phyloP scores from a whole-genome alignment of 2,888 invertebrate species.

The Limenitis camilla region DNA sequence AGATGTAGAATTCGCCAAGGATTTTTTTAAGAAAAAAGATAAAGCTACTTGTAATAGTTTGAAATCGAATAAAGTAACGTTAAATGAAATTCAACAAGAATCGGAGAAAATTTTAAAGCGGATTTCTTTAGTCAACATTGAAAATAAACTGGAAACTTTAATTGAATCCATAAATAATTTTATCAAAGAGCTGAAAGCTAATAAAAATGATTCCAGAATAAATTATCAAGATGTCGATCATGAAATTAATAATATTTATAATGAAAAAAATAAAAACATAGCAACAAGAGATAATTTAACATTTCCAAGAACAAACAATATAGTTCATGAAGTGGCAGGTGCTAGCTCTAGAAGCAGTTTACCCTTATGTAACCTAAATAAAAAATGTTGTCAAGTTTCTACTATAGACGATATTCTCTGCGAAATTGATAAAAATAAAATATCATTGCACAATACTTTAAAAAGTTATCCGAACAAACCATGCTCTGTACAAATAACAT shows the following conservation, averaged over 20 bases:
- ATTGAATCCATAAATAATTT: constrained; percentile 44
- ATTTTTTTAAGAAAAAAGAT: constrained; percentile 5
- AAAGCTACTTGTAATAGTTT: constrained; percentile 4
- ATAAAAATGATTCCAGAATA: constrained; percentile 18
- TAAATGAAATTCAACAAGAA: constrained; percentile 2
- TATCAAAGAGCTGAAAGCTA: constrained; percentile 37
- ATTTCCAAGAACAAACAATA: constrained; percentile 23
- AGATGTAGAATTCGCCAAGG: background rate
- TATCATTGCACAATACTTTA: too few species aligned
- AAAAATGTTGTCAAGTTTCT: background rate
- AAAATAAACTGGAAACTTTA: constrained; percentile 44
- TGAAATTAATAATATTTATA: too few species aligned
- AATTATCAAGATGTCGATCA: too few species aligned
- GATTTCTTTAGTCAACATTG: constrained; percentile 37
- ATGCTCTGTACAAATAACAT: constrained; percentile 35
- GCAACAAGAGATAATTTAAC: constrained; percentile 27
- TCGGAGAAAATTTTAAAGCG: constrained; percentile 23
- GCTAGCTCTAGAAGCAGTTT: background rate
- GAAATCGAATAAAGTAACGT: background rate
- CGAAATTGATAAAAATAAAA: background rate
- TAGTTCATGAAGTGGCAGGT: constrained; percentile 7
- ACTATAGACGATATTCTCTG: background rate
- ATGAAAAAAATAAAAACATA: constrained; percentile 19
- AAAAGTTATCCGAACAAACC: constrained; percentile 16
- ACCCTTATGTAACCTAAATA: background rate